Conservation (phyloP, 1,140 invertebrate species). For the Tetraneura akinire region DNA sequence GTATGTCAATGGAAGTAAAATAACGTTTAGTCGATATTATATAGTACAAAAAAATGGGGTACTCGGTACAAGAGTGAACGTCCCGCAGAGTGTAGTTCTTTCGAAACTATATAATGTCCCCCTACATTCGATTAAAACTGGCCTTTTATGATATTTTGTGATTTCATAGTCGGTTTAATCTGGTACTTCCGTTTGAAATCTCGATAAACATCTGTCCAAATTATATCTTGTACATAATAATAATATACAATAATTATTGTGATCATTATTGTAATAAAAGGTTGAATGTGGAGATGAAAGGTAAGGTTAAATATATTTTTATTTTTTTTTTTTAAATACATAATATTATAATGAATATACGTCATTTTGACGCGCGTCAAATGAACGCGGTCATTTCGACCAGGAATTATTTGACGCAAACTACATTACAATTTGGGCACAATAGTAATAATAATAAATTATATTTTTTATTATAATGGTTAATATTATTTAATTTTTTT, state of each 20-base stretch:
- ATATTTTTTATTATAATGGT: no score
- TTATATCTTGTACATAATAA: conserved; percentile 14
- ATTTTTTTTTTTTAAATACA: no score
- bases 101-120: conserved; percentile 49
- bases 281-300: no score
- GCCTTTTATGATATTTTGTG: conserved; percentile 50
- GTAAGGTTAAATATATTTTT: no score
- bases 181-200: conserved; percentile 45
- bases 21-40: conserved; percentile 50
- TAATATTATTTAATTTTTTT: no score
- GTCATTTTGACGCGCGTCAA: no score
- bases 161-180: conserved; percentile 50
- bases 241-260: no score
- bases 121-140: conserved; percentile 48
- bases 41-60: conserved; percentile 44
- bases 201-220: conserved; percentile 47
- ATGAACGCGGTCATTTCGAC: no score
- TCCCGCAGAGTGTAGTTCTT: conserved; percentile 46
- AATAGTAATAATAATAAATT: no score
- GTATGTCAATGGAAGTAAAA: conserved; percentile 45
- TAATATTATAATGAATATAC: no score
- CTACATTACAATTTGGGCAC: no score
- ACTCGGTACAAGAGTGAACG: conserved; percentile 44
- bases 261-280: not conserved
- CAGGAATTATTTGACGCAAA: no score